A percentile compares a stretch with the other conserved stretches of the same genome.
Conservation (phyloP, 2,797 vertebrate genomes). For the Myotis myotis region DNA sequence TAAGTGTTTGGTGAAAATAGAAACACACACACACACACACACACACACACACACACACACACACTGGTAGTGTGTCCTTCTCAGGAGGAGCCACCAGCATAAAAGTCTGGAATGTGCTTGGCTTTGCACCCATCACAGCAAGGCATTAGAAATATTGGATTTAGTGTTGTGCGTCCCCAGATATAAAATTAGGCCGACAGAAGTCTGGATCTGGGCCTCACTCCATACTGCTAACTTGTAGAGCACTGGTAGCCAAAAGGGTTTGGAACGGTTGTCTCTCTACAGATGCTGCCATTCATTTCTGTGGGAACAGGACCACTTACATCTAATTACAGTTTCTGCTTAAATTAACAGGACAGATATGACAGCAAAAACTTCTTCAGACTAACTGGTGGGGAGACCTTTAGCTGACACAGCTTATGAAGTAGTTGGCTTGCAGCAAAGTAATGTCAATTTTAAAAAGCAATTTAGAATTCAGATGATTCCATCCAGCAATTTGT, state of each 20-base stretch:
- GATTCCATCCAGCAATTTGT: constrained; percentile 44
- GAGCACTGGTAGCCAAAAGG: constrained; percentile 84
- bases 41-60: constrained; percentile 41
- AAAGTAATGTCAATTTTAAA: constrained; percentile 64
- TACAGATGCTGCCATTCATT: constrained; percentile 90
- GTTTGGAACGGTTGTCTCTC: constrained; percentile 88
- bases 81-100: constrained; percentile 76
- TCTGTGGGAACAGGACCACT: constrained; percentile 89
- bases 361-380: constrained; percentile 84
- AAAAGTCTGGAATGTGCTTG: constrained; percentile 83
- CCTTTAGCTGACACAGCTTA: constrained; percentile 68
- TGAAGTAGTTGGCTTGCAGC: constrained; percentile 73
- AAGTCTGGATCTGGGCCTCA: constrained; percentile 86
- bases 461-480: constrained; percentile 70
- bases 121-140: constrained; percentile 80
- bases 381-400: constrained; percentile 74
- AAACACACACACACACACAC: background rate
- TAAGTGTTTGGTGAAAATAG: constrained; percentile 44
- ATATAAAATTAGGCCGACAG: constrained; percentile 88
- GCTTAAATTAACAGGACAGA: constrained; percentile 89
- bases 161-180: constrained; percentile 84
- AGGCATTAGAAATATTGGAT: constrained; percentile 84
- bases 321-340: constrained; percentile 90
- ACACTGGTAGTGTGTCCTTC: constrained; percentile 49
- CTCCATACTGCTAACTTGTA: constrained; percentile 84